Evolutionary conservation across 1,140 invertebrate genomes (phyloP), one percentile per base, ranked within the genome.

Genomic region (Gryon sp.): DNA sequence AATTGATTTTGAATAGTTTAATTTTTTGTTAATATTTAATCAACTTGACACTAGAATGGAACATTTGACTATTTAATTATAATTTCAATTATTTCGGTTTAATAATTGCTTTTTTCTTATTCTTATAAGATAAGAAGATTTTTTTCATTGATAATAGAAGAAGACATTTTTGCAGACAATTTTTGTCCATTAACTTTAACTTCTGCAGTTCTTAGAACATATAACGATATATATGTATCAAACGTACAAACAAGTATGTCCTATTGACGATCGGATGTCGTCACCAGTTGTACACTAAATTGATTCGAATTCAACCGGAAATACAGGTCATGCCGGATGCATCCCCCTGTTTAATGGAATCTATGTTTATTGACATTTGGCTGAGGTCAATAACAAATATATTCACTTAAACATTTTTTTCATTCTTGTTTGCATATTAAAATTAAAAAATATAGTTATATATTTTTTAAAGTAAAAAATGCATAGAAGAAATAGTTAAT

Each of bases 281-380:
- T 66, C 57, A 57, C 57, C 63, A 63, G 73, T 69, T 55, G 38
- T 76, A 59, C 55, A 68, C 46, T 18, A 76, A 76, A 76, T 76
- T 76, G 72, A 76, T 68, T 76, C 63, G 72, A 55, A 68, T 19
- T 34, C 57, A 48, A 63, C 62, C 57, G 63, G 72, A 76, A 69
- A 69, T 76, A 69, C 72, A 76, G 72, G 63, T 62, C 63, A 68
- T 76, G 55, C 63, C 55, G 63, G 57, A 63, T 68, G 40, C 57
- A 68, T 60, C 41, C 57, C 55, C 28, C 55, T 55, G 34, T 55
- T 40, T 69, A 76, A 75, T 75, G 46, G 53, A 60, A 75, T 75
- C 38, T 50, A 68, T 46, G 53, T 46, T 75, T 68, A 75, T 75
- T 74, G 70, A 30, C 9, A 8, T 36, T 59, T 53, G 43, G 52